Conservation (phyloP, 2,113 vertebrate genomes). For the Neodon shergylaensis region DNA sequence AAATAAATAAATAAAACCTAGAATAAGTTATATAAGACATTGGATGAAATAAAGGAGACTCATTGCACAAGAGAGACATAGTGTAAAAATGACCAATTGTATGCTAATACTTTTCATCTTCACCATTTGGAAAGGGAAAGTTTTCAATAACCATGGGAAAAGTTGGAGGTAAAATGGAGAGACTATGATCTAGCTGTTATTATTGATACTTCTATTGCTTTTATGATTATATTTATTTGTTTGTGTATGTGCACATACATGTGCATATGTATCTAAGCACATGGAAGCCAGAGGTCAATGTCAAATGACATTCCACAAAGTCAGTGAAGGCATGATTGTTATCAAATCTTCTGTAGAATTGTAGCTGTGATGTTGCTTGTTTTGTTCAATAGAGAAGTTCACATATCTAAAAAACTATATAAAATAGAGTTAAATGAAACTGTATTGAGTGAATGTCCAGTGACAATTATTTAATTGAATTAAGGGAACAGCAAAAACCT, state of each 20-base stretch:
- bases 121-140: neutral
- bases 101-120: neutral
- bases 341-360: neutral
- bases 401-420: neutral
- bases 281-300: neutral
- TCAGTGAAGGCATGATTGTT: neutral
- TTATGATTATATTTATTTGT: neutral
- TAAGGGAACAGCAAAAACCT: neutral
- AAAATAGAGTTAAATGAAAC: neutral
- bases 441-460: neutral
- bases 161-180: too few relatives aligned
- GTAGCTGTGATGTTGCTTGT: neutral
- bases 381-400: neutral
- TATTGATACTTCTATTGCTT: neutral
- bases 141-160: neutral
- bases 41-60: neutral
- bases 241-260: neutral
- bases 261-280: neutral
- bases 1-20: too few relatives aligned
- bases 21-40: neutral
- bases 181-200: neutral
- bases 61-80: neutral
- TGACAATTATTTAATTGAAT: neutral
- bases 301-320: neutral
- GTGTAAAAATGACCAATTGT: neutral